Base-by-base conservation (phyloP, 53 echinoderm and acorn worm genomes). In the Stichopus horrens region DNA sequence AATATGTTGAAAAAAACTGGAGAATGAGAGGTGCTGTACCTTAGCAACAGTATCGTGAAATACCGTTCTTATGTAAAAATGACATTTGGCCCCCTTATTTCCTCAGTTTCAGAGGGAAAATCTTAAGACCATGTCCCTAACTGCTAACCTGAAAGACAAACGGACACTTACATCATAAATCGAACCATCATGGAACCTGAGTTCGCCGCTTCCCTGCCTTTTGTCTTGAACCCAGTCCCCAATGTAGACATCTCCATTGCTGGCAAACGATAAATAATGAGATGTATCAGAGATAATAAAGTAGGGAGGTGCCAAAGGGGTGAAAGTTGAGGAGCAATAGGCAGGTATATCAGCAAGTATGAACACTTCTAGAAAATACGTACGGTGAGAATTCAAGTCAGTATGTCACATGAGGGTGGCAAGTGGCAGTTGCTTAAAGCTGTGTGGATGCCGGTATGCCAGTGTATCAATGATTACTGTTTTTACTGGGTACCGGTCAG, bases 121-220 rank as follows among this genome's bases (percentile, higher is more conserved):
- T 3, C 68, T 67, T 4, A 67, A 67, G 1, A 67, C 68, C 1
- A 14, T 11, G n/a, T n/a, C n/a, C 68, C n/a, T 11, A 14, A 67
- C 13, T 14, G 11, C 13, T 14, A 67, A 11, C n/a, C 13, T 14
- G n/a, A 67, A 1, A 67, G 11, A 67, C 68, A 11, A 1, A 3
- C 11, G 68, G 68, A 9, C 63, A 88, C 95, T 95, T 90, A 97
- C 97, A 90, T 97, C 95, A 91, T 97, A 97, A 52, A 96, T 76
- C 5, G 97, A 93, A 4, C 90, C 90, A 88, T 95, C 94, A 19
- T 74, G 14, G 56, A 88, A 96, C 23, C 86, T 79, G 51, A 98
- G 90, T 88, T 98, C 98, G 21, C 98, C 98, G 88, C 98, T 93
- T 56, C 95, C 98, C 74, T 98, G 98, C 54, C 98, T 92, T 66